phyloP scores from a whole-genome alignment of 2,113 vertebrate species.

The Eira barbara region DNA sequence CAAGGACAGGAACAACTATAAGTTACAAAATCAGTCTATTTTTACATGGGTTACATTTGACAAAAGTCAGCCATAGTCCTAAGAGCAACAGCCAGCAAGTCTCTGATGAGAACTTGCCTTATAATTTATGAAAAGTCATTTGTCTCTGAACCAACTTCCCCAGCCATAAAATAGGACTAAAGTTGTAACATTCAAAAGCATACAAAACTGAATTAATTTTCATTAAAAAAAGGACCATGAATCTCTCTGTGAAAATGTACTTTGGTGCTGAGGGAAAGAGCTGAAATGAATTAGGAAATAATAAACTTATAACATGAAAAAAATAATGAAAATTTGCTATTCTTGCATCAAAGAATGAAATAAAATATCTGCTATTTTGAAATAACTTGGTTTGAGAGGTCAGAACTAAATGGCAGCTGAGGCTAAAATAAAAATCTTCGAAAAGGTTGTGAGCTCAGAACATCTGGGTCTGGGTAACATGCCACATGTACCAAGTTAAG shows the following conservation, averaged over 20 bases:
- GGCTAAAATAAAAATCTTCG: conserved; percentile 14
- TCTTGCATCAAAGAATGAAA: conserved; percentile 13
- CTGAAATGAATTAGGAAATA: neutral
- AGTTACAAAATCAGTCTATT: neutral
- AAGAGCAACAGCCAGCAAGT: neutral
- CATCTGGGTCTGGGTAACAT: conserved; percentile 18
- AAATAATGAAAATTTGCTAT: conserved; percentile 6
- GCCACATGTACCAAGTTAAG: conserved; percentile 12
- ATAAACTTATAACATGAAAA: conserved; percentile 2
- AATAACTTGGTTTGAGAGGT: conserved; percentile 27
- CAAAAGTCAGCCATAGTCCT: neutral
- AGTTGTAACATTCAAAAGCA: neutral
- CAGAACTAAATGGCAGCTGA: neutral
- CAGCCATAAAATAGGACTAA: neutral
- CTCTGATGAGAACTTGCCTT: neutral
- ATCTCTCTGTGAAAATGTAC: neutral
- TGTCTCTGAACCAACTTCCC: neutral
- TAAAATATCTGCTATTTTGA: conserved; percentile 35
- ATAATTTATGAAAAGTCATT: neutral
- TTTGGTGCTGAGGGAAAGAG: neutral
- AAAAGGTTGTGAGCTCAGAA: neutral
- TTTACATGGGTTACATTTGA: neutral
- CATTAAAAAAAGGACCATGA: neutral
- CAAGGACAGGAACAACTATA: neutral
- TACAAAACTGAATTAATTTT: neutral